Base-by-base conservation (phyloP, 2,888 invertebrate species). In the Netelia melanura region DNA sequence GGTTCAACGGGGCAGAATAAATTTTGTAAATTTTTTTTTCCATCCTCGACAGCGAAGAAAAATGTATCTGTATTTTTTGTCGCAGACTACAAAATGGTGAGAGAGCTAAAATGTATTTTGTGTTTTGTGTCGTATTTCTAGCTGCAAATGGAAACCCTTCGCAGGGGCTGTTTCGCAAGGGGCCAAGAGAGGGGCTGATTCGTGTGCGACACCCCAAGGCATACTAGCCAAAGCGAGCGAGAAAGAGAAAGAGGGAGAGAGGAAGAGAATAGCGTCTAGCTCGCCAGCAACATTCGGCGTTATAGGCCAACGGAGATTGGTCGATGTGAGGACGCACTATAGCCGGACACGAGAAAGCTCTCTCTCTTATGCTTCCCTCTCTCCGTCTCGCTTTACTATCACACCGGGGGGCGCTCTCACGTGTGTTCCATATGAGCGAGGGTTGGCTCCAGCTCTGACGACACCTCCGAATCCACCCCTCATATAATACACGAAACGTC, bases 331-430 rank as follows among this genome's bases (percentile, higher is more conserved):
- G 84, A 86, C 74, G 86, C 86, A 87, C 87, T 89, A 87, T 89
- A 88, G 89, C 89, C 87, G 90, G 90, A 93, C 93, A 93, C 88
- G 93, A 91, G 92, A 93, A 93, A 93, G 93, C 93, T 93, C 90
- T 93, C 88, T 90, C 84, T 89, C 56, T 89, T 17, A 17, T 84
- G 87, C 86, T 90, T 88, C 86, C 87, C 89, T 87, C 87, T 81
- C 81, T 43, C 52, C 61, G 17, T 43, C 68, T 71, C 79, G 77
- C 62, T 38, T 71, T 61, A 72, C 38, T 61, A 30, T 62, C 25
- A 62, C 43, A 44, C 11, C 58, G 23, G 25, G 23, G 58, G 52
- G 23, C 25, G 64, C 3, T 44, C 44, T 44, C 52, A 54, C 54
- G 48, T 64, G 5, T 21, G 56, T 52, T 8, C 23, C 48, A 65